Evolutionary conservation across 2,797 vertebrate species (phyloP).

Genomic region (Nothura maculosa): DNA sequence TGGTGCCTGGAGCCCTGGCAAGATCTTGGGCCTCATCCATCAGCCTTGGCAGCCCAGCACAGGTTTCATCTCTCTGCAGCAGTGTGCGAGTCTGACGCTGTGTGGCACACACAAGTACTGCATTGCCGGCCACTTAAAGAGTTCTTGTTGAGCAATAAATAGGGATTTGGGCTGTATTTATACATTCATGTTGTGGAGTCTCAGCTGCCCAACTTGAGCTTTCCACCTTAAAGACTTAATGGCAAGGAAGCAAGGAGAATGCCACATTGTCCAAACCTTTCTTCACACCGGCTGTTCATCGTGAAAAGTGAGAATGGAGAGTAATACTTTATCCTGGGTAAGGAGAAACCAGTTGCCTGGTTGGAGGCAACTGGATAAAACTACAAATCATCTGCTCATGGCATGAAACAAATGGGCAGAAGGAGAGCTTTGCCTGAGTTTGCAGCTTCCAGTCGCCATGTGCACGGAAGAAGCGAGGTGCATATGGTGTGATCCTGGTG

Average conservation of each 20-base stretch:
- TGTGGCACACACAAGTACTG: background rate
- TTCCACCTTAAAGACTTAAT: background rate
- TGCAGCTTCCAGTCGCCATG: background rate
- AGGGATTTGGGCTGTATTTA: background rate
- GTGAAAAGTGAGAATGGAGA: background rate
- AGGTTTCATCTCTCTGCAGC: accelerated
- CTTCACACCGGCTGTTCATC: background rate
- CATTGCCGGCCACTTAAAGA: background rate
- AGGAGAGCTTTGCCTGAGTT: accelerated
- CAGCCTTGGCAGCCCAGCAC: background rate
- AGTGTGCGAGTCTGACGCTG: background rate
- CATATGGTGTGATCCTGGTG: background rate
- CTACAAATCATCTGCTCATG: accelerated
- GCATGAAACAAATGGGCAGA: background rate
- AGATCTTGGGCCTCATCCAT: background rate
- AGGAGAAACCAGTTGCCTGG: background rate
- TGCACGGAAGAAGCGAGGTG: background rate
- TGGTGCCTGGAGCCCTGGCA: background rate
- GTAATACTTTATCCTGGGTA: background rate
- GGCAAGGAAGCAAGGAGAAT: background rate
- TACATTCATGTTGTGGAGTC: background rate
- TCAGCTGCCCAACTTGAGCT: background rate
- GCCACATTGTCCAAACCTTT: background rate
- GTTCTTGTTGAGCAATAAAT: background rate
- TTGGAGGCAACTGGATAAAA: background rate